Percentiles rank a stretch among this genome's conserved stretches.
phyloP scores from a whole-genome alignment of 2,888 invertebrate species.

The Nycteola revayana region DNA sequence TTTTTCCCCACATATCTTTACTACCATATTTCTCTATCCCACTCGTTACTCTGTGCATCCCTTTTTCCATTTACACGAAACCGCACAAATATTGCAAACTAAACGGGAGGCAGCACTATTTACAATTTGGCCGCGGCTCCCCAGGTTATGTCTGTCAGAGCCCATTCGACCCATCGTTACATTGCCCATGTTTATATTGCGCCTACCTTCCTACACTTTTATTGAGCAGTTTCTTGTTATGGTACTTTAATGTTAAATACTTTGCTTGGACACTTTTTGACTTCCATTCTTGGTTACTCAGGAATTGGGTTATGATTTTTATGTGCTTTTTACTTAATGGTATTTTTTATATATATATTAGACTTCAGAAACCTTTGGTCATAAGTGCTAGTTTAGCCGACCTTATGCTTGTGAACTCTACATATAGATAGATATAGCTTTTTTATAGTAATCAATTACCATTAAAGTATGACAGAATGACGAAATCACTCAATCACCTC shows the following conservation, averaged over 20 bases:
- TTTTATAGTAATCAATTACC: too few relatives aligned
- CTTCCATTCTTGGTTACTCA: slow-evolving; percentile 6
- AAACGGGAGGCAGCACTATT: slow-evolving; percentile 75
- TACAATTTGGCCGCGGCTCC: slow-evolving; percentile 64
- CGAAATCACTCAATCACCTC: too few relatives aligned
- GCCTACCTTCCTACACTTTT: slow-evolving; percentile 49
- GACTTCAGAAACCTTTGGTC: too few relatives aligned
- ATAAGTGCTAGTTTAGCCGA: too few relatives aligned
- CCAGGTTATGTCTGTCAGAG: slow-evolving; percentile 64
- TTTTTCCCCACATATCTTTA: too few relatives aligned
- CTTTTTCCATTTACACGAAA: slow-evolving; percentile 78
- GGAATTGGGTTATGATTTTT: too few relatives aligned
- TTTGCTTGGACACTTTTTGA: slow-evolving; percentile 1
- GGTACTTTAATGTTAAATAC: slow-evolving; percentile 21
- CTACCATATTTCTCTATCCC: slow-evolving; percentile 22
- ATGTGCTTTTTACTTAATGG: too few relatives aligned
- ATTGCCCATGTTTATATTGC: slow-evolving; percentile 70
- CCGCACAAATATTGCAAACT: slow-evolving; percentile 80
- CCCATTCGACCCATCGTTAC: slow-evolving; percentile 65
- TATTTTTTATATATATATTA: too few relatives aligned
- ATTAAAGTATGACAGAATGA: too few relatives aligned
- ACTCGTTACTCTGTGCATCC: slow-evolving; percentile 40
- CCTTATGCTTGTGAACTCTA: too few relatives aligned
- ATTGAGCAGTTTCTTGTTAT: slow-evolving; percentile 36
- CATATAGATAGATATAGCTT: too few relatives aligned